Evolutionary conservation across 2,888 invertebrate species (phyloP).

Genomic region (Myopa tessellatipennis): DNA sequence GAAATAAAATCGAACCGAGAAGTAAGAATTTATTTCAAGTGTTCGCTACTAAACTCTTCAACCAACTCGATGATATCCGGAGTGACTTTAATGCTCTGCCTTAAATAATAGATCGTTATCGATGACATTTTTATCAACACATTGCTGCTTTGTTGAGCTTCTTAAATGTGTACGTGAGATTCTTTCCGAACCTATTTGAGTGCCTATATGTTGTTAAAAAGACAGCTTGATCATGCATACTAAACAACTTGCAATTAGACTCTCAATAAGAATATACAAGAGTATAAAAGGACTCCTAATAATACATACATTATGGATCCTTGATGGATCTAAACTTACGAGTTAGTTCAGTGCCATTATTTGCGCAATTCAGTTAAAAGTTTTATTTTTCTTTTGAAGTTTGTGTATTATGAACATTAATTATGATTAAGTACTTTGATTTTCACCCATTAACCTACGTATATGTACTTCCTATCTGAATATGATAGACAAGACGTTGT

Average conservation of each 20-base stretch:
- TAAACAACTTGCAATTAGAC: neutral
- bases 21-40: neutral
- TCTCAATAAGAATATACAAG: neutral
- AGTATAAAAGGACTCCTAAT: too few relatives aligned
- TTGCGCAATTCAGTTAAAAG: too few relatives aligned
- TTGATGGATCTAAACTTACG: too few relatives aligned
- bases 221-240: conserved; percentile 20
- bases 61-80: neutral
- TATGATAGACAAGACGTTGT: neutral
- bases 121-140: conserved; percentile 20
- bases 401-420: too few relatives aligned
- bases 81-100: neutral
- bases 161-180: neutral
- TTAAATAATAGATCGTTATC: neutral
- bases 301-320: too few relatives aligned
- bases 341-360: too few relatives aligned
- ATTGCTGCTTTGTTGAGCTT: conserved; percentile 4
- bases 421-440: too few relatives aligned
- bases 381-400: too few relatives aligned
- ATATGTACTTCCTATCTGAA: too few relatives aligned
- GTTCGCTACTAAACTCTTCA: neutral
- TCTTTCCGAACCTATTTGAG: conserved; percentile 8
- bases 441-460: too few relatives aligned
- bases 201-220: too few relatives aligned
- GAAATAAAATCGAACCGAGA: neutral